Conservation (phyloP, 1,140 invertebrate genomes). For the Drosophila murphyi region DNA sequence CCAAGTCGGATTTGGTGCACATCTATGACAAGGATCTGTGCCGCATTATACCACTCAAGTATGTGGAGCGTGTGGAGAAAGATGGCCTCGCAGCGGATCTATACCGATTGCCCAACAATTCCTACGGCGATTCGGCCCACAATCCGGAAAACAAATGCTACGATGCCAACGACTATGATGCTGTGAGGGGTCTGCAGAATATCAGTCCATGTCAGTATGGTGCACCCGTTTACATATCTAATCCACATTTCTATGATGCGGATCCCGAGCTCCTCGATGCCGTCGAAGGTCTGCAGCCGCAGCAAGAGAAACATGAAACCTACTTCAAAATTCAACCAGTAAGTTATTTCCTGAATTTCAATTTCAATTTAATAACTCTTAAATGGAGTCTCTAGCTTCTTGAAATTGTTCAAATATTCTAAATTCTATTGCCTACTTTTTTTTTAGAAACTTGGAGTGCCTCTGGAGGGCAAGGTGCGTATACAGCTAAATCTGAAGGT, state of each 20-base stretch:
- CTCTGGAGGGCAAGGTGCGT: constrained; percentile 91
- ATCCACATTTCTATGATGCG: constrained; percentile 94
- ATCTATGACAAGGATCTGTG: constrained; percentile 95
- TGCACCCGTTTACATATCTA: constrained; percentile 94
- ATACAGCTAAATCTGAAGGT: constrained; percentile 93
- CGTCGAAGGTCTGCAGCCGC: constrained; percentile 91
- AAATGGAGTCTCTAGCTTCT: too few species aligned
- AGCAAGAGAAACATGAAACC: constrained; percentile 89
- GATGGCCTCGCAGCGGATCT: constrained; percentile 89
- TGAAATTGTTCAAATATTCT: too few species aligned
- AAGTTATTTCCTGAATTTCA: constrained; percentile 78
- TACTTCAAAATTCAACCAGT: constrained; percentile 95
- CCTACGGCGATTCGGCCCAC: constrained; percentile 88
- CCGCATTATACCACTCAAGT: constrained; percentile 90
- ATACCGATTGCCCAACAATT: constrained; percentile 89
- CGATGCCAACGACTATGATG: constrained; percentile 89
- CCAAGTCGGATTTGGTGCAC: constrained; percentile 90
- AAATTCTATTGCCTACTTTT: neutral
- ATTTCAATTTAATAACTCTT: neutral
- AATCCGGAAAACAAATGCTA: constrained; percentile 93
- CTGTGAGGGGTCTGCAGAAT: constrained; percentile 91
- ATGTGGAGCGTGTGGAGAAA: constrained; percentile 88
- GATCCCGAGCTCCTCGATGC: constrained; percentile 89
- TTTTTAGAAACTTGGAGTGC: constrained; percentile 92
- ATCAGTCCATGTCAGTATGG: constrained; percentile 94